Base-by-base conservation (phyloP, 2,113 vertebrate species). In the Andinoacara biseriatus region DNA sequence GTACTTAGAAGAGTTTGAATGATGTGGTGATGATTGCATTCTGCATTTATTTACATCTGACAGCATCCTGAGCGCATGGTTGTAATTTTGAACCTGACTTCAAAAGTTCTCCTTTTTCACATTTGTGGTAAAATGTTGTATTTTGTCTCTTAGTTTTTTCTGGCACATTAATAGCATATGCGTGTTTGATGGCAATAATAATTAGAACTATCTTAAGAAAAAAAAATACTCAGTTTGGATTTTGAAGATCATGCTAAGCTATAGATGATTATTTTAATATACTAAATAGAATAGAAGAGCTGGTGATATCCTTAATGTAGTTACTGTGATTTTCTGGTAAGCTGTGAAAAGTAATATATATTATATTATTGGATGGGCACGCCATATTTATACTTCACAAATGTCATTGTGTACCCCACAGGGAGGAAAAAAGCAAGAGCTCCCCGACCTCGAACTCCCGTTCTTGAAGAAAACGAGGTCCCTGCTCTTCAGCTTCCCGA, bases 381-480 rank as follows among this genome's bases (percentile, higher is more conserved):
- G 31, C 20, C 3, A 1, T 26, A 31, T 26, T 67, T 46, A 20
- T 61, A 1, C 0, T 67, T 72, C 31, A 49, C 46, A 63, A 13
- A 31, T 33, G 61, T 80, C 1, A 3, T 54, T 31, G 0, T 87
- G 18, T 84, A 1, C 74, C 35, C 11, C 11, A 40, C 76, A 95
- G 98, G 97, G 87, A 98, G 95, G 92, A 97, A 96, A 94, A 97
- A 96, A 94, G 93, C 90, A 3, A 95, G 96, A 90, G 93, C 96
- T 22, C 96, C 97, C 76, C 96, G 97, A 58, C 97, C 97, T 79
- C 97, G 97, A 80, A 98, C 97, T 87, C 98, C 98, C 14, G 96
- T 98, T 86, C 90, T 98, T 74, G 98, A 99, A 94, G 97, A 98
- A 90, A 99, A 98, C 87, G 97, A 99, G 94, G 96, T 99, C 77